Percentiles rank a stretch among this genome's conserved stretches.
Evolutionary conservation across 2,888 invertebrate genomes (phyloP).

Genomic region (Nomada fucata): DNA sequence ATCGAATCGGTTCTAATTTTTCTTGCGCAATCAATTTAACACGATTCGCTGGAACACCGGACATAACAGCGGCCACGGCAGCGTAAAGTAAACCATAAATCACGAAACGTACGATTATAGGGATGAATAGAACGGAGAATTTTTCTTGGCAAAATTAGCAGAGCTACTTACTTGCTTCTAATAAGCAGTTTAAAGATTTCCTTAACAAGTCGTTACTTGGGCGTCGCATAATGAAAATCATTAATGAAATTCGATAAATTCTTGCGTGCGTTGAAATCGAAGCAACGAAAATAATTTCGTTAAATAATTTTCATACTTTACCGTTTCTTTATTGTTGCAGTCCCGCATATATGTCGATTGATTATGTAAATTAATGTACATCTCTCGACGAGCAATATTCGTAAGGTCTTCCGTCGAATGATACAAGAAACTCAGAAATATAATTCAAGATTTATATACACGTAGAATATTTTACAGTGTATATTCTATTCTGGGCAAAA

Average conservation of each 20-base stretch:
- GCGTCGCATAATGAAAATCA: slow-evolving; percentile 19
- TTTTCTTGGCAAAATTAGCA: slow-evolving; percentile 29
- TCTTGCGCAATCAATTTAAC: background rate
- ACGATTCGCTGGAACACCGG: background rate
- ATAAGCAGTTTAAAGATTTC: slow-evolving; percentile 26
- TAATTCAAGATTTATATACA: too few relatives aligned
- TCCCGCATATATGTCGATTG: background rate
- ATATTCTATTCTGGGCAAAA: too few relatives aligned
- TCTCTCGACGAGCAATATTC: too few relatives aligned
- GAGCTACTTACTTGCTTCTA: slow-evolving; percentile 6
- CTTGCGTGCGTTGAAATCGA: slow-evolving; percentile 1
- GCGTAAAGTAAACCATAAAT: slow-evolving; percentile 14
- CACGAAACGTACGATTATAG: background rate
- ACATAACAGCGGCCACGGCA: background rate
- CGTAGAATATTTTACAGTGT: too few relatives aligned
- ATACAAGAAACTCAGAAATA: background rate
- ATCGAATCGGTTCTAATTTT: background rate
- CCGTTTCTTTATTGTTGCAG: too few relatives aligned
- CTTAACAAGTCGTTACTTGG: background rate
- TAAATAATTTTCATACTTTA: background rate
- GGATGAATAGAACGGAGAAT: slow-evolving; percentile 1
- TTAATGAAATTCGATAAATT: slow-evolving; percentile 2
- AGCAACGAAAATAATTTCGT: background rate
- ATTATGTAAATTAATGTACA: background rate
- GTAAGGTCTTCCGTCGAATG: background rate